Percentiles rank a stretch among this genome's conserved stretches.
These are phyloP conservation scores for Perizoma flavofasciatum DNA, from an alignment of 2,888 invertebrate genomes.

Conservation along the genomic window DNA sequence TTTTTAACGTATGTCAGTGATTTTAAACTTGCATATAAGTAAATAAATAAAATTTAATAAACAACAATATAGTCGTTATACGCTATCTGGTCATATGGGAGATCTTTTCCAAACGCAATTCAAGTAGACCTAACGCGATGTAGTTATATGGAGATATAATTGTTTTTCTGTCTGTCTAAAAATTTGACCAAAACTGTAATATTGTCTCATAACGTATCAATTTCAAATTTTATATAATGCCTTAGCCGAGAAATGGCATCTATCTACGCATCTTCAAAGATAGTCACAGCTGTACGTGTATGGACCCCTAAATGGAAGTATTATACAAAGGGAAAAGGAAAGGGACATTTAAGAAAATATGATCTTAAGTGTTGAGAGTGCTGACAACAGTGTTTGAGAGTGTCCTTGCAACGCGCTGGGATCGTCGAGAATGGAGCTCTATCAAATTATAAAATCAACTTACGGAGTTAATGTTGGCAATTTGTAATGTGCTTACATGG, in stretches of 20 bases:
- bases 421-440: constrained; percentile 9
- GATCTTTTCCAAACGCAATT: no score
- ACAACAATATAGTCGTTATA: no score
- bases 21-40: no score
- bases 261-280: constrained; percentile 25
- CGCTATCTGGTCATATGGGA: no score
- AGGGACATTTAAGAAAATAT: constrained; percentile 44
- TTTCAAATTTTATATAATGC: constrained; percentile 11
- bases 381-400: constrained; percentile 31
- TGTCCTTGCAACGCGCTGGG: constrained; percentile 33
- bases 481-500: constrained; percentile 14
- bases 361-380: constrained; percentile 38
- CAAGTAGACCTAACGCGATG: no score
- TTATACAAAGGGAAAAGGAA: constrained; percentile 46
- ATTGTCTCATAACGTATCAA: no score
- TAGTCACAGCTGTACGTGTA: constrained; percentile 43
- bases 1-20: no score
- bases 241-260: constrained; percentile 27
- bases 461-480: constrained; percentile 7
- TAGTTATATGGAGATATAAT: no score
- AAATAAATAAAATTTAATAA: no score
- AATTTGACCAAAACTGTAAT: no score
- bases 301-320: constrained; percentile 45
- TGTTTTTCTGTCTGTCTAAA: no score
- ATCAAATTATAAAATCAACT: constrained; percentile 26